phyloP scores from a whole-genome alignment of 2,113 vertebrate species.

The Sarotherodon lohbergeri region DNA sequence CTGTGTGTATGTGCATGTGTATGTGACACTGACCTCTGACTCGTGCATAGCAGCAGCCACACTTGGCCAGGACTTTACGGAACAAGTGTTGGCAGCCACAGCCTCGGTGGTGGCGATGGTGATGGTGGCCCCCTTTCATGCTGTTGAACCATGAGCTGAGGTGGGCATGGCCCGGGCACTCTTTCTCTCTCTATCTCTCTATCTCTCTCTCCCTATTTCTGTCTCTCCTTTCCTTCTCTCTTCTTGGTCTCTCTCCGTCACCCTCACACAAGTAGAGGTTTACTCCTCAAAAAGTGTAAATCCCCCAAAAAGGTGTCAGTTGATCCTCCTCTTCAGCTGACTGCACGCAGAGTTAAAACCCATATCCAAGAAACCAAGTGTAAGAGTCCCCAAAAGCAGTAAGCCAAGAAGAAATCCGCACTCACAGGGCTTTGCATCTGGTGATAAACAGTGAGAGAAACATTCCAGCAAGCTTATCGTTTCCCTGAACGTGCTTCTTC shows the following conservation, averaged over 20 bases:
- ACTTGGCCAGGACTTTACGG: conserved; percentile 91
- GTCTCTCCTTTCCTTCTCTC: neutral
- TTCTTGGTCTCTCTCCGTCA: neutral
- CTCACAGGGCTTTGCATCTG: neutral
- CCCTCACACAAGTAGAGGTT: conserved; percentile 28
- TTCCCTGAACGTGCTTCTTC: conserved; percentile 17
- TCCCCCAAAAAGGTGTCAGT: conserved; percentile 36
- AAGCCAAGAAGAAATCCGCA: conserved; percentile 35
- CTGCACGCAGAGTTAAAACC: conserved; percentile 19
- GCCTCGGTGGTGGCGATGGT: conserved; percentile 77
- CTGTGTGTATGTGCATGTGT: neutral
- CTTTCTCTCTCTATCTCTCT: conserved; percentile 1
- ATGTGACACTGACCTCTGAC: conserved; percentile 84
- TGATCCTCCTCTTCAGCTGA: conserved; percentile 16
- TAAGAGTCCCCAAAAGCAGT: conserved; percentile 39
- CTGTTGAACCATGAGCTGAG: conserved; percentile 73
- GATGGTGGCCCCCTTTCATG: conserved; percentile 84
- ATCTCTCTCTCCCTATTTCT: neutral
- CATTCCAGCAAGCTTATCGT: conserved; percentile 38
- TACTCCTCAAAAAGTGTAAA: conserved; percentile 55
- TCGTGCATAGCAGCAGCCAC: conserved; percentile 87
- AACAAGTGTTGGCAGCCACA: conserved; percentile 93
- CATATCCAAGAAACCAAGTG: conserved; percentile 35
- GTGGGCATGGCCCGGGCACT: conserved; percentile 75
- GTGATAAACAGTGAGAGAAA: conserved; percentile 7